phyloP scores from a whole-genome alignment of 2,888 invertebrate species.

The Nasonia oneida region DNA sequence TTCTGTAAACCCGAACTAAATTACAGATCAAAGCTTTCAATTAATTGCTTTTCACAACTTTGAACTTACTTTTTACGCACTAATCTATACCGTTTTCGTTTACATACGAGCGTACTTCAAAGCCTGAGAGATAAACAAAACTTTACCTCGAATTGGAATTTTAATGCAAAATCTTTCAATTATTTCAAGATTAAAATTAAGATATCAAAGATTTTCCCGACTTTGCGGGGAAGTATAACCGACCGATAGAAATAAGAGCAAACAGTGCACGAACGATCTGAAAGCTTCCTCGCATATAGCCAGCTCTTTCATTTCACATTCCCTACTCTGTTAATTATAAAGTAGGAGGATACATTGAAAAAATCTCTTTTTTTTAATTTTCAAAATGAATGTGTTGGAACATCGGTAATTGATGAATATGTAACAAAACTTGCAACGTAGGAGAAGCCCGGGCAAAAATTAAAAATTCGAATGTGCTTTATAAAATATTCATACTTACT shows the following conservation, averaged over 20 bases:
- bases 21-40: too few relatives aligned
- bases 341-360: neutral
- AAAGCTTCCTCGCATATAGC: neutral
- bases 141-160: neutral
- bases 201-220: neutral
- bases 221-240: neutral
- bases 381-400: too few relatives aligned
- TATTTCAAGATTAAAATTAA: neutral
- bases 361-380: too few relatives aligned
- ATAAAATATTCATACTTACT: too few relatives aligned
- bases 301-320: neutral
- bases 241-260: neutral
- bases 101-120: neutral
- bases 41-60: too few relatives aligned
- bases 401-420: too few relatives aligned
- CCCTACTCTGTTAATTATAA: neutral
- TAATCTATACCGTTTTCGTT: neutral
- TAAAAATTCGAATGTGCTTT: too few relatives aligned
- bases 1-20: neutral
- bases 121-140: neutral
- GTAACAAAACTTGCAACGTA: too few relatives aligned
- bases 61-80: too few relatives aligned
- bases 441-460: too few relatives aligned
- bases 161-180: neutral
- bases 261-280: neutral